Base-by-base conservation (phyloP, 2,888 invertebrate genomes). In the Mylabris sibirica region DNA sequence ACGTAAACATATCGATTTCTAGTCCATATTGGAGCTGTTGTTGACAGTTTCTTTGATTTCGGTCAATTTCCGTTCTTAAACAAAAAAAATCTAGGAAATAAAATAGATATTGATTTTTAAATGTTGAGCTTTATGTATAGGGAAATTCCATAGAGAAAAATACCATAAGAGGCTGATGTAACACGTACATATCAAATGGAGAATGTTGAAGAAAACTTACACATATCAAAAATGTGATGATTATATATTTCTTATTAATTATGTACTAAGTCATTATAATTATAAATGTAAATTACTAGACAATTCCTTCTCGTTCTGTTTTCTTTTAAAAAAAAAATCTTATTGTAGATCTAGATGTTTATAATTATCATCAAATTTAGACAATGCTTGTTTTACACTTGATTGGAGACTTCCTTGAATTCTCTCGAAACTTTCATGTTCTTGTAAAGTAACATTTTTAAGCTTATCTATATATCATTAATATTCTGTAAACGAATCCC, bases 1-100 rank as follows among this genome's bases (percentile, higher is more conserved):
- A 30, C 8, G 30, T 30, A 30, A 30, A 30, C 30, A 30, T 30
- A 49, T 20, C 49, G 49, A 44, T 85, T 84, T 84, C 86, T 87
- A 87, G 86, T 87, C 87, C 88, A 88, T 85, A 87, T 87, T 88
- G 88, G 87, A 88, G 85, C 84, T 86, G 85, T 57, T 71, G 66
- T 71, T 67, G 65, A 71, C 60, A 30, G 60, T 66, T 53, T 68
- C 44, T 57, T 24, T 64, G 70, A 69, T 74, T 67, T 64, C 63
- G 61, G 5, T 30, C 8, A 67, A 71, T 69, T 70, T 63, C 38
- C 65, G 17, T 60, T n/a, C 20, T 49, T 41, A 14, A n/a, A 35
- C 0, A 35, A 11, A 41, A 17, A 14, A 20, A 20, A 17, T 49
- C 17, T 38, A 59, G 6, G 4, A 6, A 30, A 30, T 30, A 30